These are phyloP conservation scores for Arrhamphus sclerolepis DNA, from an alignment of 2,797 vertebrate species.

Conservation along the genomic window DNA sequence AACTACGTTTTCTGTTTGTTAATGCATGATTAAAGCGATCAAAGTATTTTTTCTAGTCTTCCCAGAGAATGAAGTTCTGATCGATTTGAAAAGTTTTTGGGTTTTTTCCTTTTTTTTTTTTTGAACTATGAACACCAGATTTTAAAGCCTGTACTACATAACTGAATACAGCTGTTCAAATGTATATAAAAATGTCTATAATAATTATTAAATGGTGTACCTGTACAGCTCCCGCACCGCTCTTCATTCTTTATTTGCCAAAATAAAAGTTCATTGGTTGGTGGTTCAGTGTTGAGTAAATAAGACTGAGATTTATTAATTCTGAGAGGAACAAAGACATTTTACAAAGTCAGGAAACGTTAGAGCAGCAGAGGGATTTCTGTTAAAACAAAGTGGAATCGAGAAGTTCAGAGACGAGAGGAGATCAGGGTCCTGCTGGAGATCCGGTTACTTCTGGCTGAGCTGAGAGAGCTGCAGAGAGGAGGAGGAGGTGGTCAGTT, in stretches of 20 bases:
- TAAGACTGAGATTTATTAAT: constrained; percentile 67
- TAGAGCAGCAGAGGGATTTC: constrained; percentile 45
- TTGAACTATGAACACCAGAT: constrained; percentile 92
- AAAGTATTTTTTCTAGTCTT: constrained; percentile 99
- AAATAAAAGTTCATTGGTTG: no score
- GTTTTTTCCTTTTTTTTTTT: constrained; percentile 87
- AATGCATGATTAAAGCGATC: constrained; percentile 96
- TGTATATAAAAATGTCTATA: constrained; percentile 99
- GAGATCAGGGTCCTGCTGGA: constrained; percentile 7
- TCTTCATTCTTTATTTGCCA: constrained; percentile 19
- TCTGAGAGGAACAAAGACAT: constrained; percentile 40
- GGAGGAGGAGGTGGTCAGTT: constrained; percentile 18
- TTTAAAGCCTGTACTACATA: constrained; percentile 99
- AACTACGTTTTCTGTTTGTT: constrained; percentile 89
- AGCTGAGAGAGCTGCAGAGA: constrained; percentile 89
- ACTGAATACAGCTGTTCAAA: constrained; percentile 93
- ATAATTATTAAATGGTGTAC: constrained; percentile 99
- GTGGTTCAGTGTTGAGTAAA: neutral
- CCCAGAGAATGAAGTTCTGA: constrained; percentile 89
- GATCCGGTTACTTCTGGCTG: constrained; percentile 86
- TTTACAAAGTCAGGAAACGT: constrained; percentile 48
- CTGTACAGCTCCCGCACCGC: constrained; percentile 80
- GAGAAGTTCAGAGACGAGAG: constrained; percentile 17
- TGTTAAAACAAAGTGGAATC: constrained; percentile 71
- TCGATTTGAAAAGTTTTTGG: constrained; percentile 94